phyloP scores from a whole-genome alignment of 2,888 invertebrate genomes.

The Pristionchus maxplancki region DNA sequence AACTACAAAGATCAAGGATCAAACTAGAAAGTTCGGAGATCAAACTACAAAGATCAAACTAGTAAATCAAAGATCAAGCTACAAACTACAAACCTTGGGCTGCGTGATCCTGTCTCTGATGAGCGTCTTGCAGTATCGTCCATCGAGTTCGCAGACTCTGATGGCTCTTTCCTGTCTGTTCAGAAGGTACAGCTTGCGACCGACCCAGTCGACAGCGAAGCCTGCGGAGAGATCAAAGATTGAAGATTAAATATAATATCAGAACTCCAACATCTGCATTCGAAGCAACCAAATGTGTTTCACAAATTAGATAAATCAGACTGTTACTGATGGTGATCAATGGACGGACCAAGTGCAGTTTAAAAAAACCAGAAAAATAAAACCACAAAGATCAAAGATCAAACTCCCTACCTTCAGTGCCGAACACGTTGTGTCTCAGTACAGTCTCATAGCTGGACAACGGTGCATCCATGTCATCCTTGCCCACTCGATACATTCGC shows the following conservation, averaged over 20 bases:
- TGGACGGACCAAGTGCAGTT: not conserved
- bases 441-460: slow-evolving; percentile 85
- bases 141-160: slow-evolving; percentile 94
- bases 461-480: slow-evolving; percentile 71
- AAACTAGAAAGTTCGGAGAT: too few relatives aligned
- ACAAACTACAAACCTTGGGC: slow-evolving; percentile 87
- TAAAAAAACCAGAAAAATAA: not conserved
- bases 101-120: slow-evolving; percentile 89
- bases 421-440: slow-evolving; percentile 93
- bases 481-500: slow-evolving; percentile 71
- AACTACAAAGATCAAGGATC: not conserved
- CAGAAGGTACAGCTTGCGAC: slow-evolving; percentile 94
- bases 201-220: slow-evolving; percentile 96
- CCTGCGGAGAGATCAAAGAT: slow-evolving; percentile 56
- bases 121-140: slow-evolving; percentile 88
- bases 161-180: slow-evolving; percentile 95
- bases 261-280: not conserved
- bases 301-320: not conserved
- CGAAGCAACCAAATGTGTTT: not conserved
- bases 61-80: not conserved
- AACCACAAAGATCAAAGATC: not conserved
- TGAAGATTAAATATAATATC: not conserved
- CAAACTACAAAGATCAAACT: not conserved
- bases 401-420: slow-evolving; percentile 87
- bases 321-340: not conserved